Conservation (phyloP, 2,797 vertebrate genomes). For the Nyctalus aviator region DNA sequence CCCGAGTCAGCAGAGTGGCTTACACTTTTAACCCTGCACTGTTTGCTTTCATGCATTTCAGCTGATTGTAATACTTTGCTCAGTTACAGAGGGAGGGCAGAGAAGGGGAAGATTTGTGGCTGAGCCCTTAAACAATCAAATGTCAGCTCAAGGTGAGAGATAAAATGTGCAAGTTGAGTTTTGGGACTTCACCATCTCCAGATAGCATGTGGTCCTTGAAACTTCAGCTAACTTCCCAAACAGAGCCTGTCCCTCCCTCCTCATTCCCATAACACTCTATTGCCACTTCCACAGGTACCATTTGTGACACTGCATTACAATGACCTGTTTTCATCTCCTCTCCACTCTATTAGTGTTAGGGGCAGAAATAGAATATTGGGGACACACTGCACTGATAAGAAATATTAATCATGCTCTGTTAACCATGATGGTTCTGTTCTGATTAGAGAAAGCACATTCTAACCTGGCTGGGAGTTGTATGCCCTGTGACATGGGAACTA, state of each 20-base stretch:
- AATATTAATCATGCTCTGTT: no score
- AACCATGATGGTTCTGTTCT: no score
- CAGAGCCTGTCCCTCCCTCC: neutral
- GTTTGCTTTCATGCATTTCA: constrained; percentile 24
- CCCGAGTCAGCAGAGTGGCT: neutral
- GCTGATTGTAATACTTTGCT: constrained; percentile 5
- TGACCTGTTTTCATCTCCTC: constrained; percentile 1
- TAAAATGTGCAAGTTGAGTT: neutral
- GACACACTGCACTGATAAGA: no score
- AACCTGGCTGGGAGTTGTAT: no score
- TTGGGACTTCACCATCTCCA: neutral
- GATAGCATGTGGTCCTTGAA: neutral
- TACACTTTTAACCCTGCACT: neutral
- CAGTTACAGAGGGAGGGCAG: neutral
- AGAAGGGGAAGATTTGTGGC: neutral
- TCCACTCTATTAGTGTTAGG: neutral
- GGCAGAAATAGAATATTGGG: no score
- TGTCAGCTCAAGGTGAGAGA: constrained; percentile 59
- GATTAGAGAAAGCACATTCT: no score
- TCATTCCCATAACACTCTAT: neutral
- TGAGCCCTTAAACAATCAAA: constrained; percentile 15
- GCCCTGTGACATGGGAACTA: no score
- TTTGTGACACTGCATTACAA: neutral
- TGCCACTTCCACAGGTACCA: neutral
- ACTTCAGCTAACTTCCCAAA: constrained; percentile 15